These are phyloP conservation scores for Sesia bembeciformis DNA, from an alignment of 2,888 invertebrate species.

Conservation along the genomic window DNA sequence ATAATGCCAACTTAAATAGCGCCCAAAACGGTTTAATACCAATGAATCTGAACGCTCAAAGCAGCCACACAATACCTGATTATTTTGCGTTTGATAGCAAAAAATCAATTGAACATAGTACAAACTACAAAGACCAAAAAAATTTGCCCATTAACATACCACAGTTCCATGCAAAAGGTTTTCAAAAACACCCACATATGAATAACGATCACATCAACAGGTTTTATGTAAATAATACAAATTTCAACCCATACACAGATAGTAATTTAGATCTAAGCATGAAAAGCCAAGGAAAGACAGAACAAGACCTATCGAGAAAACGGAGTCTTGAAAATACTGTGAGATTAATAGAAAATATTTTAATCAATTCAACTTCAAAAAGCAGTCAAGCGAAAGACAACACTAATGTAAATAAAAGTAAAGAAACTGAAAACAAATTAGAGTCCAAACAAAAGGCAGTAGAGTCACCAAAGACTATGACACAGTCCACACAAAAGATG, in stretches of 20 bases:
- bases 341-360: conserved; percentile 46
- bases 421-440: not conserved
- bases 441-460: not conserved
- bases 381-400: not conserved
- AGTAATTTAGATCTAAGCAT: conserved; percentile 22
- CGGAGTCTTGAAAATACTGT: conserved; percentile 54
- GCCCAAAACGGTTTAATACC: conserved; percentile 33
- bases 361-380: conserved; percentile 25
- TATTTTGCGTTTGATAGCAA: conserved; percentile 17
- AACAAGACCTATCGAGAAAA: conserved; percentile 27
- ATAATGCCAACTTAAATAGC: conserved; percentile 20
- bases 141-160: conserved; percentile 33
- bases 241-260: not conserved
- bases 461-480: not conserved
- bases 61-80: conserved; percentile 11
- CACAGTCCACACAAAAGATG: not conserved
- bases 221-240: not conserved
- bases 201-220: not conserved
- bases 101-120: conserved; percentile 6
- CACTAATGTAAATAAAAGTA: not conserved
- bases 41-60: conserved; percentile 38
- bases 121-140: conserved; percentile 7
- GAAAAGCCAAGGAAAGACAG: conserved; percentile 17
- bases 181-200: not conserved
- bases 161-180: conserved; percentile 12